A percentile compares a stretch with the other conserved stretches of the same genome.
Evolutionary conservation across 2,888 invertebrate genomes (phyloP).

Genomic region (Eupeodes latifasciatus): DNA sequence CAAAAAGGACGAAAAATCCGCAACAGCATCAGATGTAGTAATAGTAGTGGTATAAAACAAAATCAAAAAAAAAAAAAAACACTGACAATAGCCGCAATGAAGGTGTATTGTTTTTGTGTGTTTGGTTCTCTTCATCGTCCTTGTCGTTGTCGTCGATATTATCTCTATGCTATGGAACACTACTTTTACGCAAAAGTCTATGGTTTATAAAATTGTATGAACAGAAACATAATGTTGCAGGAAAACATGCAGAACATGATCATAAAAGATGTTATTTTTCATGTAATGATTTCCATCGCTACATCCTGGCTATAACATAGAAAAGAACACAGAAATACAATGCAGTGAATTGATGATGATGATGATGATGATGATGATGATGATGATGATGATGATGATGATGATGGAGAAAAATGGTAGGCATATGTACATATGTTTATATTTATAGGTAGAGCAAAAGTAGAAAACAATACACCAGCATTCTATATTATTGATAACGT

Average conservation of each 20-base stretch:
- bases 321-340: constrained; percentile 21
- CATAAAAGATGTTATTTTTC: constrained; percentile 75
- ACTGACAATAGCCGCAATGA: constrained; percentile 44
- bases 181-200: constrained; percentile 33
- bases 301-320: constrained; percentile 53
- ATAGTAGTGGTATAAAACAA: background rate
- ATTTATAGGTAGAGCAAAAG: background rate
- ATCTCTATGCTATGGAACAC: constrained; percentile 13
- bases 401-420: background rate
- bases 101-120: background rate
- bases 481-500: background rate
- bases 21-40: background rate
- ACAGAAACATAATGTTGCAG: constrained; percentile 46
- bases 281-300: constrained; percentile 73
- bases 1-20: background rate
- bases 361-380: background rate
- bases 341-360: constrained; percentile 9
- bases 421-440: too few relatives aligned
- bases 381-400: background rate
- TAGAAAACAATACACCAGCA: background rate
- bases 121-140: background rate
- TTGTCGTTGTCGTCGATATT: constrained; percentile 15
- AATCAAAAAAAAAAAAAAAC: background rate
- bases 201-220: constrained; percentile 2
- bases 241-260: constrained; percentile 68